Conservation (phyloP, 2,113 vertebrate species). For the Apteryx owenii region DNA sequence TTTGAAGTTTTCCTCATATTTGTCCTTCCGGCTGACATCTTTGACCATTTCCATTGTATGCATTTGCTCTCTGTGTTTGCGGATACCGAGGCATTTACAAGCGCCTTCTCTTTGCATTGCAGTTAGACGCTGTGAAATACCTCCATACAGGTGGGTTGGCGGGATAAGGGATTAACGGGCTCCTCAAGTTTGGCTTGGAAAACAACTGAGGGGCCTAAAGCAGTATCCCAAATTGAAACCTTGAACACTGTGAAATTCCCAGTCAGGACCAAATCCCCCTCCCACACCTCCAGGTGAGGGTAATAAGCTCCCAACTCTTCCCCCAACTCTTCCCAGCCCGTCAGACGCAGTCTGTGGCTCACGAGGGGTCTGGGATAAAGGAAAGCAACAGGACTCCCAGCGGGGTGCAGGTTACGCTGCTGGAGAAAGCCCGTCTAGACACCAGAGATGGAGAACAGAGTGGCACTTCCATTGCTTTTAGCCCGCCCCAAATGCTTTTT, state of each 20-base stretch:
- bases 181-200: background rate
- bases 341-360: background rate
- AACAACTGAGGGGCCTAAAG: background rate
- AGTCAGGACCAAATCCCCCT: background rate
- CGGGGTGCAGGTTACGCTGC: background rate
- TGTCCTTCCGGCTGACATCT: constrained; percentile 31
- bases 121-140: background rate
- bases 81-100: constrained; percentile 55
- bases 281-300: accelerated
- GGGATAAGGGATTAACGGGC: background rate
- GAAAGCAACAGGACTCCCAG: background rate
- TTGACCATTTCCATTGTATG: background rate
- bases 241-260: background rate
- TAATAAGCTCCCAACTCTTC: background rate
- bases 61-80: background rate
- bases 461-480: background rate
- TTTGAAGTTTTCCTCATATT: constrained; percentile 31
- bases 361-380: background rate
- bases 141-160: background rate
- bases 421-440: background rate
- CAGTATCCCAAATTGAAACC: background rate
- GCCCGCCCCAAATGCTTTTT: too few relatives aligned
- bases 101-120: background rate
- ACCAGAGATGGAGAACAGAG: background rate
- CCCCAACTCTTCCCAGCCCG: background rate